phyloP scores from a whole-genome alignment of 2,797 vertebrate genomes.

The Thalassophryne amazonica region DNA sequence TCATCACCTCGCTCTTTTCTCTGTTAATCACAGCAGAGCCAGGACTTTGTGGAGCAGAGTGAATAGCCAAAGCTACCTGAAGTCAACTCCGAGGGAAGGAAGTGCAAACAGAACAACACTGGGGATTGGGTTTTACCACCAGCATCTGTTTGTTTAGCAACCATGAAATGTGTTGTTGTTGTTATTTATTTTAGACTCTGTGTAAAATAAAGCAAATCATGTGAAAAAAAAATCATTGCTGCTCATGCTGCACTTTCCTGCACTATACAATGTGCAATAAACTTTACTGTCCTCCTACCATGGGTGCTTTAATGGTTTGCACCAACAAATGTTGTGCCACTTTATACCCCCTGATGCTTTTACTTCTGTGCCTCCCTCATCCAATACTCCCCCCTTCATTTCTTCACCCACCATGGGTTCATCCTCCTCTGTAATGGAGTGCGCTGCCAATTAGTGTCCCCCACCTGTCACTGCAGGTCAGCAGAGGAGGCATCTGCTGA shows the following conservation, averaged over 20 bases:
- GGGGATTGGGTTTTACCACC: neutral
- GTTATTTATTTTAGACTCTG: no score
- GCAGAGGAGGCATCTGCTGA: conserved; percentile 63
- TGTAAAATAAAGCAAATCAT: neutral
- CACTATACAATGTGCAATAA: neutral
- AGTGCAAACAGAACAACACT: neutral
- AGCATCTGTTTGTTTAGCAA: conserved; percentile 15
- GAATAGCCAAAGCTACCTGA: neutral
- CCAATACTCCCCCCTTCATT: neutral
- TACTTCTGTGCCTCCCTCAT: conserved; percentile 6
- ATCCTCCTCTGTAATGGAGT: conserved; percentile 16
- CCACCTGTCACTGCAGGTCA: conserved; percentile 70
- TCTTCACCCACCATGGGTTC: conserved; percentile 23
- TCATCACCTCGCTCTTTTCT: conserved; percentile 10
- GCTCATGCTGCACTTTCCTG: neutral
- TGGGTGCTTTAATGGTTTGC: conserved; percentile 1
- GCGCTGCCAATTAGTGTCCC: conserved; percentile 65
- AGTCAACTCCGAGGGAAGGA: neutral
- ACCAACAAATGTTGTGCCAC: neutral
- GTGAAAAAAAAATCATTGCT: neutral
- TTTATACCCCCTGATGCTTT: neutral
- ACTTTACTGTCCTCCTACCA: neutral
- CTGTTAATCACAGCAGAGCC: neutral
- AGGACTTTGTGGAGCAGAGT: neutral
- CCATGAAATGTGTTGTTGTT: conserved; percentile 1